Conservation (phyloP, 2,113 vertebrate genomes). For the Pomatorhinus ruficollis region DNA sequence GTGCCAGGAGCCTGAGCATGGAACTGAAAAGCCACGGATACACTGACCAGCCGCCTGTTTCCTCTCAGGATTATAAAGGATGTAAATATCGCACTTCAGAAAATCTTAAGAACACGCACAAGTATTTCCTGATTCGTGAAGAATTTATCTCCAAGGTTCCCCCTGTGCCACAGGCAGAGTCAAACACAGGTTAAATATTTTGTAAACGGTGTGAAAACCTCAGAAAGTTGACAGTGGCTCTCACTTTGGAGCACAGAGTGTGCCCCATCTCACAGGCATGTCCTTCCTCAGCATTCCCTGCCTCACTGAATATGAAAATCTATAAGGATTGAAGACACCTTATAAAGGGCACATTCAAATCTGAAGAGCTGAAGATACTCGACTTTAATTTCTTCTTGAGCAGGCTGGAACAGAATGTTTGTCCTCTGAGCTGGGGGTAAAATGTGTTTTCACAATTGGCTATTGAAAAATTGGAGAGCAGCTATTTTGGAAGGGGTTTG, state of each 20-base stretch:
- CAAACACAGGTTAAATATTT: not conserved
- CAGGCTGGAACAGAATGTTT: not conserved
- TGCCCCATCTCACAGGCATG: not conserved
- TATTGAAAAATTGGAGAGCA: not conserved
- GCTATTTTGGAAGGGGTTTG: not conserved
- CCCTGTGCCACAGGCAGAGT: not conserved
- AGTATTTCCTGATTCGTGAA: conserved; percentile 35
- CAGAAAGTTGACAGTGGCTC: not conserved
- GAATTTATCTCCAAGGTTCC: conserved; percentile 25
- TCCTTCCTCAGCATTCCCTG: not conserved
- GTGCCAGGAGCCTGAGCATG: not conserved
- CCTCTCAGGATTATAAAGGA: conserved; percentile 13
- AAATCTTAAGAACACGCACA: not conserved
- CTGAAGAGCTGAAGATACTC: not conserved
- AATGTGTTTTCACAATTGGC: not conserved
- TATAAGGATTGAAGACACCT: not conserved
- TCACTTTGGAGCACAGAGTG: not conserved
- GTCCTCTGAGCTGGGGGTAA: not conserved
- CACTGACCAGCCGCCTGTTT: not conserved
- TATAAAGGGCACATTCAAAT: not conserved
- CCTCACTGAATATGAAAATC: not conserved
- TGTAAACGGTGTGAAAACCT: not conserved
- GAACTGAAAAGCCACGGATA: conserved; percentile 23
- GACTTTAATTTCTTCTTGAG: not conserved
- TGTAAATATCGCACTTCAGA: not conserved